Evolutionary conservation across 1,140 invertebrate genomes (phyloP).

Genomic region (Octopus bimaculoides): DNA sequence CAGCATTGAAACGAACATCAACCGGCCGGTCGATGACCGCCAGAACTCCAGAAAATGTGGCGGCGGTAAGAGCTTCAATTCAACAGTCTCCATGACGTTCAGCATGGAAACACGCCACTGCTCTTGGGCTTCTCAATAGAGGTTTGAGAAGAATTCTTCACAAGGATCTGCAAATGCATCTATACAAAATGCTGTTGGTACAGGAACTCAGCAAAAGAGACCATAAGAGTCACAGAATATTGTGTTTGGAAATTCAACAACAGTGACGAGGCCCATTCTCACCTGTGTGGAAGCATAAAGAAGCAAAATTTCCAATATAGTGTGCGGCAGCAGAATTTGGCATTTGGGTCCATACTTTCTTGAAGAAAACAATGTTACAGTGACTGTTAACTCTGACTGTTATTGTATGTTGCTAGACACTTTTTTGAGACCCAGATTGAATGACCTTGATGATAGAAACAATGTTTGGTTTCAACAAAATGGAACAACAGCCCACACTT

Average conservation of each 20-base stretch:
- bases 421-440: too few species aligned
- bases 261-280: background rate
- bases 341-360: background rate
- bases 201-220: background rate
- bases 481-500: too few species aligned
- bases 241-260: background rate
- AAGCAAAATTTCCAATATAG: background rate
- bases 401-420: fast-evolving
- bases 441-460: too few species aligned
- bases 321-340: background rate
- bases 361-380: background rate
- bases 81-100: background rate
- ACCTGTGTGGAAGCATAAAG: background rate
- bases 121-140: background rate
- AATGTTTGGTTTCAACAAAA: too few species aligned
- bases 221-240: background rate
- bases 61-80: background rate
- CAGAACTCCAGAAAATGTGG: background rate
- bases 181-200: background rate
- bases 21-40: background rate
- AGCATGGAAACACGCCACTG: background rate
- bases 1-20: background rate
- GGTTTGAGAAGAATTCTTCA: background rate
- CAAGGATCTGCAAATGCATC: background rate
- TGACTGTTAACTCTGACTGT: too few species aligned